A percentile compares a stretch with the other conserved stretches of the same genome.
Conservation (phyloP, 1,140 invertebrate genomes). For the Ectropis grisescens region DNA sequence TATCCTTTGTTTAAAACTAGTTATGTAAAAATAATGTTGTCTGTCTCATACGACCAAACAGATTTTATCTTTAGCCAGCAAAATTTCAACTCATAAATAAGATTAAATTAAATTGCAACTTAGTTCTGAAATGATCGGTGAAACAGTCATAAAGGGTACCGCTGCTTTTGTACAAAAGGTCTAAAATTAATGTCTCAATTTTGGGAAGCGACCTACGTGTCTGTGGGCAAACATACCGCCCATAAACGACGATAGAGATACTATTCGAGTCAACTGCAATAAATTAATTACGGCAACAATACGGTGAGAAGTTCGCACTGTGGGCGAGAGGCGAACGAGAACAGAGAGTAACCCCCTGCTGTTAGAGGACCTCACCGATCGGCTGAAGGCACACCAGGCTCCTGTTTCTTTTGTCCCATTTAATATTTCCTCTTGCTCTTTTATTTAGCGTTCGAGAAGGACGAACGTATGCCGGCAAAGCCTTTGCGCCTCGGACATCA, state of each 20-base stretch:
- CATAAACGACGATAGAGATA: too few relatives aligned
- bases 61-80: too few relatives aligned
- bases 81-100: constrained; percentile 4
- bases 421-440: constrained; percentile 48
- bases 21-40: too few relatives aligned
- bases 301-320: constrained; percentile 51
- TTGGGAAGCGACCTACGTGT: constrained; percentile 41
- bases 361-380: constrained; percentile 43
- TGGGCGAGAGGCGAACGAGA: constrained; percentile 32
- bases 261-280: constrained; percentile 41
- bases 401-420: constrained; percentile 56
- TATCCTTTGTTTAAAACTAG: too few relatives aligned
- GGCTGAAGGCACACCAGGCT: constrained; percentile 30
- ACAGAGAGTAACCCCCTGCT: constrained; percentile 39
- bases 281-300: constrained; percentile 66
- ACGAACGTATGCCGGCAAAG: constrained; percentile 45
- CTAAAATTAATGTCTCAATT: constrained; percentile 54
- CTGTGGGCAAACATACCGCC: constrained; percentile 51
- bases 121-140: neutral
- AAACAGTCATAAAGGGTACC: constrained; percentile 29
- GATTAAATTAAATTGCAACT: neutral
- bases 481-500: constrained; percentile 56
- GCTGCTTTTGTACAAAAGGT: constrained; percentile 21
- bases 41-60: too few relatives aligned
- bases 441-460: constrained; percentile 23